A percentile compares a stretch with the other conserved stretches of the same genome.
phyloP scores from a whole-genome alignment of 2,888 invertebrate genomes.

The Lycia hirtaria region DNA sequence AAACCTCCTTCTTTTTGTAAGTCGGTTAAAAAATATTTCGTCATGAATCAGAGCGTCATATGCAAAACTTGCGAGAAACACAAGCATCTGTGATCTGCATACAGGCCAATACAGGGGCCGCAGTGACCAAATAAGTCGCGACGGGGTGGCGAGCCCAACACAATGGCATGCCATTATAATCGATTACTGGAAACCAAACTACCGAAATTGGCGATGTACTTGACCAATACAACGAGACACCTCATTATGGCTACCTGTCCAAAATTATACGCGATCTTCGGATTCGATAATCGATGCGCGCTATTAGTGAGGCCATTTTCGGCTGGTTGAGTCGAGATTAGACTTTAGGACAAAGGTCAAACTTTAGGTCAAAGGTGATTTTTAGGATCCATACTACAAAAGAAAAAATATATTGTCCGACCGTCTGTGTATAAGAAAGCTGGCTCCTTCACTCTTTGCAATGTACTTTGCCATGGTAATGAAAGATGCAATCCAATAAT shows the following conservation, averaged over 20 bases:
- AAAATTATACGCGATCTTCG: constrained; percentile 16
- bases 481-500: too few species aligned
- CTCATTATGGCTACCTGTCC: constrained; percentile 24
- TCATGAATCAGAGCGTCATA: background rate
- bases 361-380: constrained; percentile 24
- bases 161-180: constrained; percentile 44
- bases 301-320: constrained; percentile 16
- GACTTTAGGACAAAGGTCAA: too few species aligned
- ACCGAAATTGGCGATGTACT: constrained; percentile 72
- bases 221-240: constrained; percentile 49
- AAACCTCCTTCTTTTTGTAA: too few species aligned
- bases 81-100: background rate
- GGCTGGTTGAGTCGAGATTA: constrained; percentile 23
- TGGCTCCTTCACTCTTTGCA: too few species aligned
- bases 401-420: too few species aligned
- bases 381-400: constrained; percentile 16
- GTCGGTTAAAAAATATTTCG: too few species aligned
- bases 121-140: constrained; percentile 69
- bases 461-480: too few species aligned
- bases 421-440: too few species aligned
- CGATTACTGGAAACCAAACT: constrained; percentile 65
- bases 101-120: too few species aligned
- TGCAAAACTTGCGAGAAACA: background rate
- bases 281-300: constrained; percentile 14
- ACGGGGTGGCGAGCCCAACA: constrained; percentile 57